Conservation (phyloP, 2,888 invertebrate genomes). For the Chaitophorus viminalis region DNA sequence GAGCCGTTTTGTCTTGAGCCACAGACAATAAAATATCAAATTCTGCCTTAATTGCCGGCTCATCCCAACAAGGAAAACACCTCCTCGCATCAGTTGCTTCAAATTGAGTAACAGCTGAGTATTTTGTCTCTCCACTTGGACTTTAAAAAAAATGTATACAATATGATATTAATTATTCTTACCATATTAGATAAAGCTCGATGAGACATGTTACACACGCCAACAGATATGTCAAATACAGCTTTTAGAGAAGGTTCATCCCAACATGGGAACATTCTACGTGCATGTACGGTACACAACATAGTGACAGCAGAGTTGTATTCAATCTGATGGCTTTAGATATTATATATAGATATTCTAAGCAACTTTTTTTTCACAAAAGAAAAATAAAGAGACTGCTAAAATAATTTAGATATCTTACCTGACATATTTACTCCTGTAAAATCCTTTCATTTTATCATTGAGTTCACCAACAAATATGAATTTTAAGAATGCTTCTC, state of each 20-base stretch:
- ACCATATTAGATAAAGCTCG: constrained; percentile 53
- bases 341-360: constrained; percentile 39
- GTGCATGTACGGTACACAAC: constrained; percentile 89
- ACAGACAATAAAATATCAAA: constrained; percentile 89
- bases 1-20: constrained; percentile 78
- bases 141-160: constrained; percentile 36
- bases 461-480: constrained; percentile 87
- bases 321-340: constrained; percentile 71
- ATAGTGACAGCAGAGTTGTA: constrained; percentile 89
- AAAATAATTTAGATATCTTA: constrained; percentile 64
- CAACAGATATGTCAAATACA: constrained; percentile 81
- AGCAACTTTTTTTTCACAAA: constrained; percentile 35
- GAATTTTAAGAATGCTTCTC: constrained; percentile 73
- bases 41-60: constrained; percentile 94
- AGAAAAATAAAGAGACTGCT: constrained; percentile 43
- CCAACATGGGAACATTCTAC: constrained; percentile 96
- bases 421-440: constrained; percentile 84
- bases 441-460: constrained; percentile 95
- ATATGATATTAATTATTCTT: constrained; percentile 41
- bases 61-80: constrained; percentile 98
- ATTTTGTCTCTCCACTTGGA: constrained; percentile 78
- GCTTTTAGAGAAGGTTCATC: constrained; percentile 98
- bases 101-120: constrained; percentile 92
- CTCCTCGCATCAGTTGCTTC: constrained; percentile 89
- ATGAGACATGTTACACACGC: constrained; percentile 73